phyloP scores from a whole-genome alignment of 2,797 vertebrate species.

The Sebastes oblongus region DNA sequence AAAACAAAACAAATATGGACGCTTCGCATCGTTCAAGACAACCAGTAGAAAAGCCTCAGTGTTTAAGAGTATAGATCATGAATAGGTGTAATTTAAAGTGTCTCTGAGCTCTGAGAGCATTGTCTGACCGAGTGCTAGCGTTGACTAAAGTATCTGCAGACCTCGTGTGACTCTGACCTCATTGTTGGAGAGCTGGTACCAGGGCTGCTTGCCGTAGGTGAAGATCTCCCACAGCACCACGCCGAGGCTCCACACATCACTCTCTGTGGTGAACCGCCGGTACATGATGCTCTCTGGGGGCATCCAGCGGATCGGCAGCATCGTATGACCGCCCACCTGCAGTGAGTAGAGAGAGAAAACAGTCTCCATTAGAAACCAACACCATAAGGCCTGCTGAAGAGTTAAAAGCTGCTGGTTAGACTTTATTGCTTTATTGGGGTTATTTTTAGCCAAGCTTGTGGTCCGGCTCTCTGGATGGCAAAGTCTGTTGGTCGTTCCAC shows the following conservation, averaged over 20 bases:
- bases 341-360: background rate
- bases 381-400: background rate
- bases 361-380: background rate
- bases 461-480: background rate
- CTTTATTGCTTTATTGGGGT: background rate
- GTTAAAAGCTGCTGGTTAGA: background rate
- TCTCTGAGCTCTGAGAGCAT: background rate
- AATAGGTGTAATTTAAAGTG: background rate
- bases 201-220: conserved; percentile 99
- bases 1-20: background rate
- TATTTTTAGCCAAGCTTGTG: background rate
- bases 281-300: conserved; percentile 99
- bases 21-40: too few species aligned
- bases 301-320: conserved; percentile 99
- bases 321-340: conserved; percentile 98
- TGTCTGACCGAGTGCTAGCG: background rate
- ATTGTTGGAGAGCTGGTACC: conserved; percentile 99
- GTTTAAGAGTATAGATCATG: background rate
- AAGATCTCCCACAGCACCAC: conserved; percentile 99
- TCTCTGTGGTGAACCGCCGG: conserved; percentile 98
- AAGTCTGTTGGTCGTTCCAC: background rate
- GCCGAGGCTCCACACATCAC: conserved; percentile 98
- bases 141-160: background rate
- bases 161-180: conserved; percentile 84
- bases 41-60: background rate